A percentile compares a stretch with the other conserved stretches of the same genome.
Conservation (phyloP, 2,797 vertebrate genomes). For the Champsocephalus gunnari region DNA sequence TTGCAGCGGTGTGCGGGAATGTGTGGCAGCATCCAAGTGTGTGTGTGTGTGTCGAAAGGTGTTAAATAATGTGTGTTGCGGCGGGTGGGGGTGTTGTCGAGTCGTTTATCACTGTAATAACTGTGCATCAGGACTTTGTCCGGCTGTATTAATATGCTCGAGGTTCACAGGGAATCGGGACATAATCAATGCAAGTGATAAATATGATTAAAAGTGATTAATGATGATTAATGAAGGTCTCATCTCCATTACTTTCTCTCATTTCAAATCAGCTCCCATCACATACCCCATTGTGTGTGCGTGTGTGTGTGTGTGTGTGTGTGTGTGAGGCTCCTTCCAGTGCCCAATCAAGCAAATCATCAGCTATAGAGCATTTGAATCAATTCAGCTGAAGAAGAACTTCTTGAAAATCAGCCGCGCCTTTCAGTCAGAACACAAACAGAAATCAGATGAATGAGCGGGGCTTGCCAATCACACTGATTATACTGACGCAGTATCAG, state of each 20-base stretch:
- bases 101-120: slow-evolving; percentile 82
- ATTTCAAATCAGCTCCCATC: slow-evolving; percentile 76
- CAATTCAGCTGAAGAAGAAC: slow-evolving; percentile 80
- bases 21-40: slow-evolving; percentile 36
- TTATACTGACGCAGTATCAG: slow-evolving; percentile 69
- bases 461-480: slow-evolving; percentile 79
- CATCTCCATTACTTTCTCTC: slow-evolving; percentile 79
- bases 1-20: slow-evolving; percentile 40
- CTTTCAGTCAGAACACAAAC: slow-evolving; percentile 81
- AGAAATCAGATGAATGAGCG: slow-evolving; percentile 78
- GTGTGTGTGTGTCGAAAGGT: slow-evolving; percentile 46
- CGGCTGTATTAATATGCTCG: slow-evolving; percentile 81
- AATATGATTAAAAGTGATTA: slow-evolving; percentile 86
- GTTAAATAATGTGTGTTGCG: slow-evolving; percentile 67
- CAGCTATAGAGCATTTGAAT: slow-evolving; percentile 77
- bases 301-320: slow-evolving; percentile 8
- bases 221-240: slow-evolving; percentile 83
- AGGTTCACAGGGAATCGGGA: slow-evolving; percentile 75
- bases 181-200: slow-evolving; percentile 88
- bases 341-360: slow-evolving; percentile 81
- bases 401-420: slow-evolving; percentile 81
- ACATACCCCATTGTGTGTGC: slow-evolving; percentile 45
- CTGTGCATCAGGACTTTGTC: slow-evolving; percentile 78
- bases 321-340: slow-evolving; percentile 60
- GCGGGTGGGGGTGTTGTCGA: slow-evolving; percentile 52